Evolutionary conservation across 2,888 invertebrate species (phyloP), one percentile per base, ranked within the genome.

Genomic region (Ophonus ardosiacus): DNA sequence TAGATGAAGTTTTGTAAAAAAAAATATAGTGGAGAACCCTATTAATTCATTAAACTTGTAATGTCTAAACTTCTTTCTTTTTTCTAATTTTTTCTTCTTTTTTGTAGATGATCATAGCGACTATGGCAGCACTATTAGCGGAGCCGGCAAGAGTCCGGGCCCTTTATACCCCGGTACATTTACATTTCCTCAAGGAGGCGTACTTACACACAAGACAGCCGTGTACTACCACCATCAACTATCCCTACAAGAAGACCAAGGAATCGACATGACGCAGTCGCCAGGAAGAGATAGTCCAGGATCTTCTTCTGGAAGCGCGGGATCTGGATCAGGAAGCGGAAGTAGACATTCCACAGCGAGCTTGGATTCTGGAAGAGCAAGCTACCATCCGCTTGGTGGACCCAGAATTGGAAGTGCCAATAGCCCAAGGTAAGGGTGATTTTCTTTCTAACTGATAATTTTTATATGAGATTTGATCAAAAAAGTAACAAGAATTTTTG

Each of bases 211-310:
- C 89, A 96, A 95, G 89, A 95, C 95, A 0, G 95, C 96, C 0
- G 95, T 96, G 0, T 96, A 95, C 90, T 96, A 96, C 91, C 96
- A 96, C 89, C 96, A 96, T 88, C 96, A 96, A 91, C 93, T 96
- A 88, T 96, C 96, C 86, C 92, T 97, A 86, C 96, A 96, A 90
- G 97, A 97, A 90, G 97, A 97, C 91, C 97, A 97, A 92, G 97
- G 97, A 86, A 97, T 97, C 89, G 97, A 97, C 92, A 95, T 96
- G 94, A 96, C 96, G 87, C 92, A 96, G 94, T 97, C 97, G 89
- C 97, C 98, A 63, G 98, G 98, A n/a, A 94, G 98, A 86, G 97
- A 98, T 92, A 97, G 97, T 90, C 97, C 98, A 13, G 97, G 97
- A 13, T 96, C 96, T 0, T 97, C 97, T 15, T 96, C 97, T 83